These are phyloP conservation scores for Synchiropus splendidus DNA, from an alignment of 2,113 vertebrate genomes.

Conservation along the genomic window DNA sequence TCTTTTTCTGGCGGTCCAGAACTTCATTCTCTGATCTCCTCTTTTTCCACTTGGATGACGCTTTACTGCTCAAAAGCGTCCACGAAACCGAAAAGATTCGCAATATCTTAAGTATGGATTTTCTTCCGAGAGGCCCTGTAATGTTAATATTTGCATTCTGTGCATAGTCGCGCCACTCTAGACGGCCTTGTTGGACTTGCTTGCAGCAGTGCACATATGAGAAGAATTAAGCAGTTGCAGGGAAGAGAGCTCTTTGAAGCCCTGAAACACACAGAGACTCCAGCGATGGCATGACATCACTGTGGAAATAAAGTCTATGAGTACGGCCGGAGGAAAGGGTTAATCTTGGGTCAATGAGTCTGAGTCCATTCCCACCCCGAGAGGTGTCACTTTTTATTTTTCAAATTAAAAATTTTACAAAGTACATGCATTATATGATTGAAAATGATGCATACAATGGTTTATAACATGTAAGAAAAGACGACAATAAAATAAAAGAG, in stretches of 20 bases:
- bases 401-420: no score
- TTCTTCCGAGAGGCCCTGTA: constrained; percentile 33
- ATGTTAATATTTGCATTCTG: constrained; percentile 61
- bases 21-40: neutral
- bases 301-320: constrained; percentile 42
- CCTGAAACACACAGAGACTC: constrained; percentile 41
- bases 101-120: constrained; percentile 21
- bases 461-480: no score
- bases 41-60: neutral
- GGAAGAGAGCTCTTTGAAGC: constrained; percentile 49
- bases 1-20: constrained; percentile 4
- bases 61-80: no score
- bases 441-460: no score
- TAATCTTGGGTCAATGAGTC: neutral
- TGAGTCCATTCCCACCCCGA: no score
- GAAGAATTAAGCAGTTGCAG: constrained; percentile 47
- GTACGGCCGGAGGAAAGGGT: constrained; percentile 18
- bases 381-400: no score
- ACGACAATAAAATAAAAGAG: no score
- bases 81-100: neutral
- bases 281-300: constrained; percentile 53
- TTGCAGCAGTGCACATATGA: constrained; percentile 47
- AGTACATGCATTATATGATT: no score
- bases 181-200: constrained; percentile 24
- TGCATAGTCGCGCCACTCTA: constrained; percentile 34